phyloP scores from a whole-genome alignment of 2,888 invertebrate species.

The Xestia xanthographa region DNA sequence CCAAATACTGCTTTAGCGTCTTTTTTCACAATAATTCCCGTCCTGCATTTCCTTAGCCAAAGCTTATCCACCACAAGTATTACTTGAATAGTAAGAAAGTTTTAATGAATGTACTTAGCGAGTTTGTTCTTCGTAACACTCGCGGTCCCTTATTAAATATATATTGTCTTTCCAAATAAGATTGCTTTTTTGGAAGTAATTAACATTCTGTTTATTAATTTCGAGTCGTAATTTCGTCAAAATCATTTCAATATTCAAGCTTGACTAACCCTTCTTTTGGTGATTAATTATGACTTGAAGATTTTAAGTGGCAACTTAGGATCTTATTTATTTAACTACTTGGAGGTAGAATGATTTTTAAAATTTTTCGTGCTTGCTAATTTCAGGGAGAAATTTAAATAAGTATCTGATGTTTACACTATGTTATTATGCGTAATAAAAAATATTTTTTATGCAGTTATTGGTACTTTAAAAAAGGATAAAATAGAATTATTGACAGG shows the following conservation, averaged over 20 bases:
- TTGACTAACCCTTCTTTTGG: not conserved
- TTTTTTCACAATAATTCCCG: not conserved
- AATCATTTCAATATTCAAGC: not conserved
- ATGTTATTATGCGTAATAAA: no score
- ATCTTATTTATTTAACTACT: no score
- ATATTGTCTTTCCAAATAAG: constrained; percentile 49
- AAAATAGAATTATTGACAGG: no score
- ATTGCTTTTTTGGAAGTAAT: constrained; percentile 60
- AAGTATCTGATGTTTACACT: no score
- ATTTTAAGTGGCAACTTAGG: no score
- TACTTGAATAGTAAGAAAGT: constrained; percentile 69
- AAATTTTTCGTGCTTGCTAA: no score
- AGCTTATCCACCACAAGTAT: constrained; percentile 36
- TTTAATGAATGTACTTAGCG: constrained; percentile 71
- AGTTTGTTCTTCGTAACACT: constrained; percentile 64
- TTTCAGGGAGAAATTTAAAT: no score
- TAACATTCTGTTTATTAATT: constrained; percentile 38
- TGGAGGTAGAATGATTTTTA: no score
- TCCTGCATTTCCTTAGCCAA: constrained; percentile 28
- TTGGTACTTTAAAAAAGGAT: no score
- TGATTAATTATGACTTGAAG: no score
- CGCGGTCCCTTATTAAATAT: constrained; percentile 62
- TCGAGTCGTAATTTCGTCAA: not conserved
- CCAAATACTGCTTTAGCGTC: not conserved
- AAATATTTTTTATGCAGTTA: no score